A percentile compares a stretch with the other conserved stretches of the same genome.
Conservation (phyloP, 2,797 vertebrate species). For the Propithecus perrieri region DNA sequence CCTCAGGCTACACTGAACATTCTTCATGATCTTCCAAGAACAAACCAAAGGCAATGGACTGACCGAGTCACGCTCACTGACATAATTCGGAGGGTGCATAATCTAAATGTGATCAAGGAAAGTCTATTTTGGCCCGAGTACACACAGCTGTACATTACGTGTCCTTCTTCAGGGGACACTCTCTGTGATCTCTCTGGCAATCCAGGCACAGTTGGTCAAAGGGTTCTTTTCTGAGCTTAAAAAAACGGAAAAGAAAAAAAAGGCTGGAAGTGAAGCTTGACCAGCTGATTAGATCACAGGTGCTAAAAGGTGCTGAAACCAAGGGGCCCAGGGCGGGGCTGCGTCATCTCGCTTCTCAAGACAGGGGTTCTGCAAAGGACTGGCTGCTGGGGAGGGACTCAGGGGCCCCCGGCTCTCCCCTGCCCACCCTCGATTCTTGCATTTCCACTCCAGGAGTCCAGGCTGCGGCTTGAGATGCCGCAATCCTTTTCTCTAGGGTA, state of each 20-base stretch:
- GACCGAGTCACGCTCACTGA: background rate
- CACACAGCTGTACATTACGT: too few relatives aligned
- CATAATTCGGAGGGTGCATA: rapidly evolving
- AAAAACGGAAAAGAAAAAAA: background rate
- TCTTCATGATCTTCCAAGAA: background rate
- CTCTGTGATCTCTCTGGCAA: background rate
- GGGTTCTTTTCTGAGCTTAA: background rate
- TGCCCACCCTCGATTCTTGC: background rate
- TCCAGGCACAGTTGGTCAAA: background rate
- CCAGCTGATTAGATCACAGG: background rate
- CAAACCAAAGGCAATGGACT: background rate
- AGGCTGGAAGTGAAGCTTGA: background rate
- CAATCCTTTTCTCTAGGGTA: background rate
- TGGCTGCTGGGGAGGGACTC: background rate
- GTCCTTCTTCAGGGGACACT: too few relatives aligned
- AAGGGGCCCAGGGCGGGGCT: background rate
- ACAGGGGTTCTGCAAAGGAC: background rate
- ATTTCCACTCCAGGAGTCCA: background rate
- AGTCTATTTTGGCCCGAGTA: background rate
- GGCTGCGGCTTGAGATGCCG: background rate
- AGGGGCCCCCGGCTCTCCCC: background rate
- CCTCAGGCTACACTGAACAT: background rate
- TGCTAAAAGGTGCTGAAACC: background rate
- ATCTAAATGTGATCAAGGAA: too few relatives aligned
- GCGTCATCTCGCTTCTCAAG: background rate